Conservation (phyloP, 2,113 vertebrate species). For the Heterotilapia buettikoferi region DNA sequence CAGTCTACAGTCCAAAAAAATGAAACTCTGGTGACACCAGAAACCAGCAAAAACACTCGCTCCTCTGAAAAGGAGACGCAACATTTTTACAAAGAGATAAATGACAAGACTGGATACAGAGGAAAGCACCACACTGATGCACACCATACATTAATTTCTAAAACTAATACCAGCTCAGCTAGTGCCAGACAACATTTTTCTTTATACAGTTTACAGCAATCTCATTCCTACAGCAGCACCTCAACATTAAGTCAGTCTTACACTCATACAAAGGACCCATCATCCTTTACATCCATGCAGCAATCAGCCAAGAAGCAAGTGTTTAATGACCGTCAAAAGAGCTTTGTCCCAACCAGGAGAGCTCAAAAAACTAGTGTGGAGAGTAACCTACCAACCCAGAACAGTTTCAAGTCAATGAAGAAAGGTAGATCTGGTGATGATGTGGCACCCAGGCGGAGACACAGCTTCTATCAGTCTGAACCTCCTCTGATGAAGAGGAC, state of each 20-base stretch:
- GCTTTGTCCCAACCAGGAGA: neutral
- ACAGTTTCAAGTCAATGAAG: neutral
- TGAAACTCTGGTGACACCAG: neutral
- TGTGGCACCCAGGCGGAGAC: neutral
- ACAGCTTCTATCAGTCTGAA: neutral
- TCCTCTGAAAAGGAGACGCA: neutral
- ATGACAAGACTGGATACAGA: neutral
- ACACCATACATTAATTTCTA: neutral
- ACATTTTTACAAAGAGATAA: neutral
- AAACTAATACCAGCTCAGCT: neutral
- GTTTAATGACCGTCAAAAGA: rapidly evolving
- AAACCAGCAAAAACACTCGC: neutral
- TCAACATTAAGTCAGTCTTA: neutral
- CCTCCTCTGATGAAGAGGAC: neutral
- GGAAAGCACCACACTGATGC: neutral
- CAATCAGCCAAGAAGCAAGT: neutral
- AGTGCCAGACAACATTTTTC: neutral
- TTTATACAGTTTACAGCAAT: neutral
- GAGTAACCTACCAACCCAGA: neutral
- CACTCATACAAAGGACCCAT: neutral
- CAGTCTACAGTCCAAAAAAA: neutral
- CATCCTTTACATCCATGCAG: neutral
- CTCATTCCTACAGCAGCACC: neutral
- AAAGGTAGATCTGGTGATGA: neutral
- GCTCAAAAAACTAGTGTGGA: neutral